Evolutionary conservation across 2,797 vertebrate genomes (phyloP), one percentile per base, ranked within the genome.

Genomic region (Enteromius viviparus): DNA sequence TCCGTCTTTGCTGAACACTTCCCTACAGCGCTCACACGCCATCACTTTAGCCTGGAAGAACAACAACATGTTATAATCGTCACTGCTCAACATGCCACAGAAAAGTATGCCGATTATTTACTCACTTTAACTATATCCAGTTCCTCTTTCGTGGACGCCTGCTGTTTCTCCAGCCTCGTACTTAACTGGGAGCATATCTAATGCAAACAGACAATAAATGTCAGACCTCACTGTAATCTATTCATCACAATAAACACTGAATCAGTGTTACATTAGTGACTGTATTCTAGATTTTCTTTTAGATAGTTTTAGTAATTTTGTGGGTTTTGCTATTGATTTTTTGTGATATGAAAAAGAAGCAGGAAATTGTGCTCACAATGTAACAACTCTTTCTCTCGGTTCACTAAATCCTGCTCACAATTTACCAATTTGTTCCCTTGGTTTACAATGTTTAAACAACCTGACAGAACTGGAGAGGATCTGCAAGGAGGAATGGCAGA

Each of bases 171-270:
- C 88, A 99, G 93, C 86, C 97, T 93, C 88, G 95, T 97, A 82
- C 98, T 99, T 87, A 99, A 91, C 92, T 99, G 98, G 87, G 98
- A 99, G 91, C 98, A 99, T 91, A 99, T 99, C 97, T 99, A 90
- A 84, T 87, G 87, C 69, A 91, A 42, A 72, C 6, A 58, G 29
- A 76, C 72, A 34, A 81, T n/a, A 12, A 8, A 10, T 15, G 9
- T 65, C 26, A 81, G 10, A 51, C 1, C 15, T 69, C 60, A 74
- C 55, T 19, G 47, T 37, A 64, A 1, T 55, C 32, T 11, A 82
- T 10, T 34, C 26, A 68, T 55, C 72, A 26, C 21, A 76, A 58
- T 26, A 58, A 15, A 58, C 15, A 10, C 6, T 40, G 7, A 76
- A 23, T 58, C 34, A 26, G 5, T 49, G 65, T 15, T 21, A 74